phyloP scores from a whole-genome alignment of 2,113 vertebrate species.

The Narcine bancroftii region DNA sequence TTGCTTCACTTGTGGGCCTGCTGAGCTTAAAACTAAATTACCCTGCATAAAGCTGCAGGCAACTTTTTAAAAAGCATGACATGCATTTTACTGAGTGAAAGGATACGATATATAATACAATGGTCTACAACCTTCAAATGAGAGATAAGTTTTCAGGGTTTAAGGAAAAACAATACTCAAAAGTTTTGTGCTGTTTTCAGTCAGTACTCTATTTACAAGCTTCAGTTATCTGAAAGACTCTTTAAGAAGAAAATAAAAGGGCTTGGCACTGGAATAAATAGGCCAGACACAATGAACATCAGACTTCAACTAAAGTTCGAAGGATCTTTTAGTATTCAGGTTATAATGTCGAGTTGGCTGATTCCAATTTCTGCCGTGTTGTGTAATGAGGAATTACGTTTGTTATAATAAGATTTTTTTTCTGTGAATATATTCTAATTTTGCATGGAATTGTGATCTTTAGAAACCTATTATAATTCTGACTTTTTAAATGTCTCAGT shows the following conservation, averaged over 20 bases:
- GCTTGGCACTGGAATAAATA: conserved; percentile 33
- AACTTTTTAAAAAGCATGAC: not conserved
- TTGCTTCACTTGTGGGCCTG: too few species aligned
- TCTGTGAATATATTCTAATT: not conserved
- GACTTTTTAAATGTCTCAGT: not conserved
- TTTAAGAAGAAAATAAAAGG: not conserved
- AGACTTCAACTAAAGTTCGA: not conserved
- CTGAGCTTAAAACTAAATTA: not conserved
- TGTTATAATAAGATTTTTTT: not conserved
- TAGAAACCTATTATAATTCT: not conserved
- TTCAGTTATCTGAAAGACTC: conserved; percentile 14
- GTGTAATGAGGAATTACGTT: not conserved
- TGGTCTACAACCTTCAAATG: conserved; percentile 14
- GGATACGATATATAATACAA: conserved; percentile 6
- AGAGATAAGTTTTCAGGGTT: not conserved
- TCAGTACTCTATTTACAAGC: conserved; percentile 36
- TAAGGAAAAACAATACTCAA: not conserved
- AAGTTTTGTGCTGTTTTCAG: conserved; percentile 13
- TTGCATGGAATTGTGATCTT: not conserved
- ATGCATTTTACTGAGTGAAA: not conserved
- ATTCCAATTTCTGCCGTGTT: not conserved
- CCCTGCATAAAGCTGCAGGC: not conserved
- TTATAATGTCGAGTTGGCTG: not conserved
- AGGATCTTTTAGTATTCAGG: not conserved
- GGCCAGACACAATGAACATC: not conserved